These are phyloP conservation scores for Coronaproctus castanopsis DNA, from an alignment of 2,888 invertebrate species.

Conservation along the genomic window DNA sequence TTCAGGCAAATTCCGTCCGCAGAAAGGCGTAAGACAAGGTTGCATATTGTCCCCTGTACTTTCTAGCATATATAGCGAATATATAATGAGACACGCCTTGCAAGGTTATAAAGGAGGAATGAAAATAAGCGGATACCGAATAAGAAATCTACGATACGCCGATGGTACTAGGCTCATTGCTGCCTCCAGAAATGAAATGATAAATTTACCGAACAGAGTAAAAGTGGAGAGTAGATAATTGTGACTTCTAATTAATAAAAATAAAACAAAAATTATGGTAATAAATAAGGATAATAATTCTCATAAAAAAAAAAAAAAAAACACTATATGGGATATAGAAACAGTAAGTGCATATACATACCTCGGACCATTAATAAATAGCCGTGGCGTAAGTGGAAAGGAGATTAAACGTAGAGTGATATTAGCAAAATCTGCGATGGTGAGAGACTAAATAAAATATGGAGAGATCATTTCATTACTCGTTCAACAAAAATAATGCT, in stretches of 20 bases:
- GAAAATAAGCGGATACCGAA: neutral
- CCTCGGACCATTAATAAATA: neutral
- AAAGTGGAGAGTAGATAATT: neutral
- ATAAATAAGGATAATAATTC: neutral
- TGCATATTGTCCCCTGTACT: neutral
- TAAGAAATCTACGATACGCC: neutral
- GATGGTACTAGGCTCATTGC: neutral
- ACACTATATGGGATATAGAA: neutral
- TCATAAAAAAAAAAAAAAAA: neutral
- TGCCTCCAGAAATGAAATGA: neutral
- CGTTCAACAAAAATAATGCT: too few relatives aligned
- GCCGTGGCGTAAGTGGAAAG: neutral
- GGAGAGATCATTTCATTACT: too few relatives aligned
- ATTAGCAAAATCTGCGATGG: too few relatives aligned
- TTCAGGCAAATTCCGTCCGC: neutral
- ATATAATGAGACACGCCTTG: neutral
- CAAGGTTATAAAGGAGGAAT: neutral
- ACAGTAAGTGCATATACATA: neutral
- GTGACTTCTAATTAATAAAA: neutral
- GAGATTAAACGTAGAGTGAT: too few relatives aligned
- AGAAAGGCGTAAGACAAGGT: neutral
- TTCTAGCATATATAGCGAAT: too few relatives aligned
- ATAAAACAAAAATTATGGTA: neutral
- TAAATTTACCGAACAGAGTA: neutral
- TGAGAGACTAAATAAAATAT: too few relatives aligned